Percentiles rank a stretch among this genome's conserved stretches.
These are phyloP conservation scores for Psophia crepitans DNA, from an alignment of 2,113 vertebrate genomes.

Conservation along the genomic window DNA sequence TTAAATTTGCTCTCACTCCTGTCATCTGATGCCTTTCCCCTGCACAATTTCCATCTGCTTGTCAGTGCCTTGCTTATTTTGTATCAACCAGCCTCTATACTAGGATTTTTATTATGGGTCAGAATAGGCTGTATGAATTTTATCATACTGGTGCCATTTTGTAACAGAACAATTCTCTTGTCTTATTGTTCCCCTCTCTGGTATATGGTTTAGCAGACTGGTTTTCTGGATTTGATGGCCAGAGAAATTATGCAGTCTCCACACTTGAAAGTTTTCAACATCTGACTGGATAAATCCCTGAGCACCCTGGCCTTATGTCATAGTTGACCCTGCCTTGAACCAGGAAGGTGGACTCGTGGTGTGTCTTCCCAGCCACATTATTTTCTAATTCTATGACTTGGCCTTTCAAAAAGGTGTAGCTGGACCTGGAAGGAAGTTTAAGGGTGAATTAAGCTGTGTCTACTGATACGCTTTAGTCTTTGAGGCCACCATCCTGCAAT, in stretches of 20 bases:
- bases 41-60: background rate
- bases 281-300: background rate
- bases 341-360: background rate
- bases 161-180: background rate
- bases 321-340: background rate
- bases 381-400: background rate
- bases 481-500: background rate
- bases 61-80: background rate
- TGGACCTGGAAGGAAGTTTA: background rate
- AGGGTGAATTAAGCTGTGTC: background rate
- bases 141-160: background rate
- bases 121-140: background rate
- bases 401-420: background rate
- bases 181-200: background rate
- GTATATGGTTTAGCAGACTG: background rate
- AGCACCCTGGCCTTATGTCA: background rate
- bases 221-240: background rate
- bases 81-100: background rate
- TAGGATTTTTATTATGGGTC: background rate
- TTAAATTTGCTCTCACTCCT: background rate
- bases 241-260: background rate
- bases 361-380: background rate
- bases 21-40: background rate
- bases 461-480: background rate
- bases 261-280: background rate